These are phyloP conservation scores for Sinocyclocheilus maitianheensis DNA, from an alignment of 2,113 vertebrate species.

Conservation along the genomic window DNA sequence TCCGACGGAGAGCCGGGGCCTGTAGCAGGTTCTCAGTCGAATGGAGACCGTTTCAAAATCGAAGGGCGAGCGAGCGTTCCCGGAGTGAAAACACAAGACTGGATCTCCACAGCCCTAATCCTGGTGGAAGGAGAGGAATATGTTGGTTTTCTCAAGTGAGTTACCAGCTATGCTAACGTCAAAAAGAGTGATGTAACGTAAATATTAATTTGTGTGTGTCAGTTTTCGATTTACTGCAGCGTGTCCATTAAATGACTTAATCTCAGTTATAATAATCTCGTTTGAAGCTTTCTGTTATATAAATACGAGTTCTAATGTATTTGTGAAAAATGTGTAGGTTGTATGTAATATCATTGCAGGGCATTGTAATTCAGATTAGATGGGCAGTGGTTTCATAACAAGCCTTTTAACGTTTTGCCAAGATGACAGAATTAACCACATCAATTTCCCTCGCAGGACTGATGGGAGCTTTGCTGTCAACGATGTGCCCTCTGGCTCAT, in stretches of 20 bases:
- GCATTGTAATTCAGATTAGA: not conserved
- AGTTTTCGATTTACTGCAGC: not conserved
- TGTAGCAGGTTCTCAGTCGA: conserved; percentile 62
- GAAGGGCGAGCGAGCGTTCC: conserved; percentile 92
- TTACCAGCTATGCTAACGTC: not conserved
- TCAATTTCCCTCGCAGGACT: conserved; percentile 76
- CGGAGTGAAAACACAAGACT: conserved; percentile 89
- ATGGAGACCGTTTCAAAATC: conserved; percentile 88
- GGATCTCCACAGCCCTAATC: conserved; percentile 87
- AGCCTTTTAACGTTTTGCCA: too few species aligned
- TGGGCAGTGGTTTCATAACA: not conserved
- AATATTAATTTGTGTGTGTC: not conserved
- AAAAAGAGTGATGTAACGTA: not conserved
- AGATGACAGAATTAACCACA: not conserved
- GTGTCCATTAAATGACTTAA: not conserved
- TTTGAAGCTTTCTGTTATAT: not conserved
- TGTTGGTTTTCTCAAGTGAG: conserved; percentile 90
- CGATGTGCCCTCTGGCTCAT: conserved; percentile 97
- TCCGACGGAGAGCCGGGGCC: conserved; percentile 73
- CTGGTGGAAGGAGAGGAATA: conserved; percentile 92
- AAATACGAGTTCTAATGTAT: not conserved
- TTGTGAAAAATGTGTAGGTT: not conserved
- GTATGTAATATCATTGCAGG: not conserved
- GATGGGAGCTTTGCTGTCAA: conserved; percentile 97
- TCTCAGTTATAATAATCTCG: not conserved